Base-by-base conservation (phyloP, 2,113 vertebrate species). In the Octodon degus region DNA sequence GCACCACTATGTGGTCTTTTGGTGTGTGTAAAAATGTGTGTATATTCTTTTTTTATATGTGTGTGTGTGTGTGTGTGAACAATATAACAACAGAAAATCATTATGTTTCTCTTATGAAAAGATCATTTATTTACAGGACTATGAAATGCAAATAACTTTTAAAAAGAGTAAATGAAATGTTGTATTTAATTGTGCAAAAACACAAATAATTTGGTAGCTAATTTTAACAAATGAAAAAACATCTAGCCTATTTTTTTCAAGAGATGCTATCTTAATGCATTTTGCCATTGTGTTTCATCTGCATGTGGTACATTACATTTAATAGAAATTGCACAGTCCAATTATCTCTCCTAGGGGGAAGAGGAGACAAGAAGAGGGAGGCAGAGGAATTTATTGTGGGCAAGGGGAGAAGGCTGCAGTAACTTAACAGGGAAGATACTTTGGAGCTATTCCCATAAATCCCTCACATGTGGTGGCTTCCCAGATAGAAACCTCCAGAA, bases 1-100 rank as follows among this genome's bases (percentile, higher is more conserved):
- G 98, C 98, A 98, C 98, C 98, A 98, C 98, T 98, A 68, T 98
- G 98, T 99, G 98, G 98, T 85, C 19, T 88, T 22, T 96, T 86
- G 17, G 96, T 97, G 97, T 84, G 80, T 93, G 63, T 89, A 77
- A 96, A 89, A 88, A 50, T 37, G 22, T 82, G 25, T n/a, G 77
- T 79, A 12, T 85, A 86, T 83, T 91, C 92, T 81, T 81, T 17
- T 19, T 12, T 1, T 32, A 2, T 22, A 5, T 40, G 34, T 50
- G 50, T 50, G 50, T 50, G 50, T 20, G 90, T 65, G 10, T 17
- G 1, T 32, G 2, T 16, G 8, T 43, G n/a, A 55, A 58, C 27
- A 90, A 80, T 77, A 91, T 34, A 79, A 58, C 13, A 95, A 60
- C 43, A 88, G 50, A 94, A 97, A 0, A 0, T 68, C 58, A 93